Evolutionary conservation across 2,797 vertebrate species (phyloP).

Genomic region (Tenualosa thibaudeaui): DNA sequence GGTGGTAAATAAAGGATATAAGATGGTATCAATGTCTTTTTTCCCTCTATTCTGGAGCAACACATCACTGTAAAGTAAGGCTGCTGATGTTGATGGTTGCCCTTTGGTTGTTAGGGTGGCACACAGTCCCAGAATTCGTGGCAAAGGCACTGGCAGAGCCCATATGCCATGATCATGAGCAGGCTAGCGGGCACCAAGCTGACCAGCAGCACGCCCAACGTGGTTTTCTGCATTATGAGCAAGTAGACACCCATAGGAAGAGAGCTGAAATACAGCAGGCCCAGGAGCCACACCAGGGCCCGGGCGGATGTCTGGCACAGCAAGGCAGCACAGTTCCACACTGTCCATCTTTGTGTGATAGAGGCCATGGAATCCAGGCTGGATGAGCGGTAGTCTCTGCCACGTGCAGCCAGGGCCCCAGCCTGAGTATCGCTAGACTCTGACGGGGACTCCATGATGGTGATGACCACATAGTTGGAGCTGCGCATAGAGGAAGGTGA

Average conservation of each 20-base stretch:
- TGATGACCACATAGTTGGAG: conserved; percentile 92
- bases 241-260: conserved; percentile 94
- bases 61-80: neutral
- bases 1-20: neutral
- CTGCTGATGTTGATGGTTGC: neutral
- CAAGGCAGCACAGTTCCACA: conserved; percentile 88
- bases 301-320: conserved; percentile 88
- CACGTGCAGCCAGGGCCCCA: conserved; percentile 56
- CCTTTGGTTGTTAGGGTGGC: conserved; percentile 70
- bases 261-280: conserved; percentile 92
- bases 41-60: conserved; percentile 3
- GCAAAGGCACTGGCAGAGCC: conserved; percentile 91
- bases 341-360: conserved; percentile 83
- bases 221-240: conserved; percentile 91
- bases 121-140: conserved; percentile 90
- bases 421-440: conserved; percentile 70
- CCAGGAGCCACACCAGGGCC: conserved; percentile 88
- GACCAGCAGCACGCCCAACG: conserved; percentile 87
- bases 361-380: conserved; percentile 89
- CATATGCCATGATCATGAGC: conserved; percentile 89
- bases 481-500: conserved; percentile 72
- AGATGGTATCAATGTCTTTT: neutral
- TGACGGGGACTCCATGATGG: conserved; percentile 90
- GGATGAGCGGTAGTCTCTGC: conserved; percentile 78
- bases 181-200: conserved; percentile 94